Evolutionary conservation across 2,888 invertebrate species (phyloP), one percentile per base, ranked within the genome.

Genomic region (Drosophila mayaguana): DNA sequence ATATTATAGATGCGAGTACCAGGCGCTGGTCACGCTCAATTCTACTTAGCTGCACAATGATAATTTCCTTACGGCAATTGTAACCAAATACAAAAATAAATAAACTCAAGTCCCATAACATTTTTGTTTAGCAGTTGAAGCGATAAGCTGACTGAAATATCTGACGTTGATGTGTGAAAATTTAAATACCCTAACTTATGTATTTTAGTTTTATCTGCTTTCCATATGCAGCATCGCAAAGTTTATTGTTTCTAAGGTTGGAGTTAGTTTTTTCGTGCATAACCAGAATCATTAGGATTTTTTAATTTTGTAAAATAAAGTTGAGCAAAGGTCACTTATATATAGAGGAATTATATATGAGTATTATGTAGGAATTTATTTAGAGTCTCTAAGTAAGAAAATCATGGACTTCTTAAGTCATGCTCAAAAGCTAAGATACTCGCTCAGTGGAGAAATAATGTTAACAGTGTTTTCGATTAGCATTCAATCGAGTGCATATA

Each of bases 401-500:
- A 12, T 14, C 5, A 36, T 36, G 5, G 14, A 14, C 36, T 36
- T 6, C n/a, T 16, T 1, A n/a, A 20, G 20, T 5, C 9, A 11
- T 5, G 9, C n/a, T n/a, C n/a, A 45, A 34, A 40, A 32, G 48
- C 20, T 6, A 18, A 20, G 5, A 18, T 14, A 36, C 12, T 8
- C 9, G 2, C 9, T 18, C 5, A n/a, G 7, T 0, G 0, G n/a
- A 18, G 28, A 9, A 12, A 5, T 1, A 11, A 34, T 48, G 20
- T 38, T 57, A 46, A 32, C 34, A 64, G 50, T 14, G 66, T 75
- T 70, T 70, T 88, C 76, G 70, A 83, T 84, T 84, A 84, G 87
- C 87, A 68, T 71, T 84, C 77, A 84, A 84, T 84, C 71, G 75
- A 79, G 84, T 71, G 81, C 77, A 75, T 63, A 66, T 83, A 89